Evolutionary conservation across 2,113 vertebrate genomes (phyloP).

Genomic region (Zingel zingel): DNA sequence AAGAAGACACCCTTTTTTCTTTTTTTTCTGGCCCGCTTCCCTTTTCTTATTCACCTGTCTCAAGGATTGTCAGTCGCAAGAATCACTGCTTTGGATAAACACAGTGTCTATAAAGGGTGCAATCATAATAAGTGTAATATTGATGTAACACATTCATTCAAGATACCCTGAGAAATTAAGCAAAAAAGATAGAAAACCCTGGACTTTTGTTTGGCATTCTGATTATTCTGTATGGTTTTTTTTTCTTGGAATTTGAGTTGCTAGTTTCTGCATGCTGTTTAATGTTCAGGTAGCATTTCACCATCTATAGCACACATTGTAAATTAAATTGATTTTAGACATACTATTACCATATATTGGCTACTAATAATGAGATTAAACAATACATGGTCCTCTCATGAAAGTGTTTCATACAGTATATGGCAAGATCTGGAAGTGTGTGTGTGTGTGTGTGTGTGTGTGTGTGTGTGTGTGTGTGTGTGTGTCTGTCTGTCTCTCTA

Average conservation of each 20-base stretch:
- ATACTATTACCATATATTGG: constrained; percentile 20
- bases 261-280: constrained; percentile 53
- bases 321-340: constrained; percentile 22
- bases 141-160: constrained; percentile 30
- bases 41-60: constrained; percentile 43
- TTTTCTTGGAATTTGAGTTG: constrained; percentile 18
- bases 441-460: constrained; percentile 18
- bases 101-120: constrained; percentile 6
- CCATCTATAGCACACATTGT: constrained; percentile 32
- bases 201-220: constrained; percentile 43
- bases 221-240: constrained; percentile 4
- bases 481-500: constrained; percentile 42
- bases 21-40: constrained; percentile 26
- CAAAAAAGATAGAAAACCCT: constrained; percentile 40
- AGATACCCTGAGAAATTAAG: constrained; percentile 74
- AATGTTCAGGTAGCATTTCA: constrained; percentile 34
- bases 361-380: constrained; percentile 49
- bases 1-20: constrained; percentile 59
- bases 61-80: constrained; percentile 67
- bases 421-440: constrained; percentile 38
- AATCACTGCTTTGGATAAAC: constrained; percentile 29
- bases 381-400: constrained; percentile 53
- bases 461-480: constrained; percentile 39
- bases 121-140: neutral
- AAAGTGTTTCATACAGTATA: constrained; percentile 22